Evolutionary conservation across 2,888 invertebrate species (phyloP).

Genomic region (Pterostichus niger): DNA sequence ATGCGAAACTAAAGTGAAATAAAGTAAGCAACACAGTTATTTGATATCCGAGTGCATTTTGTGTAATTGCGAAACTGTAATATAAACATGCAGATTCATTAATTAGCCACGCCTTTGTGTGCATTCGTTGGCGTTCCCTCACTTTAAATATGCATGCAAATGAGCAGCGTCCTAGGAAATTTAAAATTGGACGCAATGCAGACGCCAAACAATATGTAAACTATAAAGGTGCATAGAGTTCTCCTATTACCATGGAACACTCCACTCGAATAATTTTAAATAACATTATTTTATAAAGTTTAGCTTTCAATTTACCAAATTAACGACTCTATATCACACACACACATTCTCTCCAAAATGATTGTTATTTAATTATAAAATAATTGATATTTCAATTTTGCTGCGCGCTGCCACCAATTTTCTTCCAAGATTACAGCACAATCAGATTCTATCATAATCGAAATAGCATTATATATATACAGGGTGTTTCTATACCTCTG

Average conservation of each 20-base stretch:
- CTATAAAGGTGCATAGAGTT: slow-evolving; percentile 20
- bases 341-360: background rate
- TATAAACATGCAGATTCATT: slow-evolving; percentile 65
- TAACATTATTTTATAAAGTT: slow-evolving; percentile 24
- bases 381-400: background rate
- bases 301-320: background rate
- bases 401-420: background rate
- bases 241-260: slow-evolving; percentile 6
- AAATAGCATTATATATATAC: no score
- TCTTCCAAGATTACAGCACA: no score
- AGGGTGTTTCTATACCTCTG: no score
- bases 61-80: slow-evolving; percentile 65
- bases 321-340: background rate
- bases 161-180: slow-evolving; percentile 53
- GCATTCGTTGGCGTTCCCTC: slow-evolving; percentile 60
- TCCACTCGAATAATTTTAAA: slow-evolving; percentile 28
- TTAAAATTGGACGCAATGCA: slow-evolving; percentile 47
- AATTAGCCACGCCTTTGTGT: slow-evolving; percentile 61
- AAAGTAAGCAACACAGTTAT: slow-evolving; percentile 51
- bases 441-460: no score
- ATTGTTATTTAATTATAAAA: no score
- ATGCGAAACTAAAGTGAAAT: slow-evolving; percentile 45
- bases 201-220: slow-evolving; percentile 37
- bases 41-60: slow-evolving; percentile 63
- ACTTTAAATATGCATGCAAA: slow-evolving; percentile 66